Percentiles rank a stretch among this genome's conserved stretches.
phyloP scores from a whole-genome alignment of 23 tunicate genomes.

The Aplidium turbinatum region DNA sequence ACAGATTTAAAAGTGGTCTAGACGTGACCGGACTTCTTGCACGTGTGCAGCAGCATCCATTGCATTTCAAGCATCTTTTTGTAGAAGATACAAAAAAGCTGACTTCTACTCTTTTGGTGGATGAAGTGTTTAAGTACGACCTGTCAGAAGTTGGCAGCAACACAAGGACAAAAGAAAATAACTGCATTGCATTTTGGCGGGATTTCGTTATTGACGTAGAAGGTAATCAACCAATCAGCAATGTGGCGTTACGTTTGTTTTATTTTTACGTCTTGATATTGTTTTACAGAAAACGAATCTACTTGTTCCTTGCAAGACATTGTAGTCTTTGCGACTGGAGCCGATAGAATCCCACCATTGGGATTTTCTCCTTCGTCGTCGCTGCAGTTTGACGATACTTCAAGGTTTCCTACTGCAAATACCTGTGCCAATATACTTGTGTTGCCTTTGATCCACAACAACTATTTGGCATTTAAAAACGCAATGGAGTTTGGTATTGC shows the following conservation, averaged over 20 bases:
- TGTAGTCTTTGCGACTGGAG: conserved; percentile 33
- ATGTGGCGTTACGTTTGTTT: too few relatives aligned
- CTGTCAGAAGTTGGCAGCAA: conserved; percentile 28
- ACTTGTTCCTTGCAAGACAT: conserved; percentile 25
- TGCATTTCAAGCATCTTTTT: background rate
- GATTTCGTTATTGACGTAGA: conserved; percentile 33
- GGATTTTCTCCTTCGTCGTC: conserved; percentile 20
- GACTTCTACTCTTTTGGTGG: conserved; percentile 2
- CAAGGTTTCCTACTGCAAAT: conserved; percentile 21
- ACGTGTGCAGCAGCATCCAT: conserved; percentile 5
- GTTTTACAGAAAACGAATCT: too few relatives aligned
- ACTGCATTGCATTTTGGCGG: conserved; percentile 24
- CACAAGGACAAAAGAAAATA: conserved; percentile 1
- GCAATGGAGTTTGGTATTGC: conserved; percentile 9
- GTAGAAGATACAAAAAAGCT: background rate
- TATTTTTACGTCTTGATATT: too few relatives aligned
- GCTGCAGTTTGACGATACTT: background rate
- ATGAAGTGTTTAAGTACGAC: conserved; percentile 8
- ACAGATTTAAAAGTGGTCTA: too few relatives aligned
- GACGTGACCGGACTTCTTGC: too few relatives aligned
- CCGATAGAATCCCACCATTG: conserved; percentile 31
- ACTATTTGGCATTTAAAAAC: background rate
- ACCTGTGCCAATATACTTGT: conserved; percentile 28
- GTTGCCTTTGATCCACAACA: background rate
- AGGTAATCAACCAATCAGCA: too few relatives aligned